Percentiles rank a stretch among this genome's conserved stretches.
Evolutionary conservation across 1,140 invertebrate species (phyloP).

Genomic region (Sarcophaga peregrina): DNA sequence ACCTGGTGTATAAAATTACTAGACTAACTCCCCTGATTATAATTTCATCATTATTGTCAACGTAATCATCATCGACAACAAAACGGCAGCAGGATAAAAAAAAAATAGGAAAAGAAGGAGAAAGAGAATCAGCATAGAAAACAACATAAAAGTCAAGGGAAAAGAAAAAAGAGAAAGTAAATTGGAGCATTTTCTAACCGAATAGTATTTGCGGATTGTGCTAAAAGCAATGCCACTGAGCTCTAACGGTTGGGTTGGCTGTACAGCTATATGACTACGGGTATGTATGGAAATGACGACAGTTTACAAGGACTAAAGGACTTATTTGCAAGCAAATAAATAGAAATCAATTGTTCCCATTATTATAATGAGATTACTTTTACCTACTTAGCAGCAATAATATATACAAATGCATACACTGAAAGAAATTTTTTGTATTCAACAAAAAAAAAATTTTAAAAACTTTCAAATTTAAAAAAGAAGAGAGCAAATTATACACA

Average conservation of each 20-base stretch:
- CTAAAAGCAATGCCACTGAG: neutral
- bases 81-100: neutral
- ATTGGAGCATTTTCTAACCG: slow-evolving; percentile 1
- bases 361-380: slow-evolving; percentile 42
- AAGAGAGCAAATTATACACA: too few species aligned
- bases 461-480: too few species aligned
- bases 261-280: neutral
- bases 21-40: slow-evolving; percentile 36
- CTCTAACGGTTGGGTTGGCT: neutral
- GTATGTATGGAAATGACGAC: neutral
- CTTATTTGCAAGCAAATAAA: slow-evolving; percentile 41
- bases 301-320: slow-evolving; percentile 25
- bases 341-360: slow-evolving; percentile 41
- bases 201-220: neutral
- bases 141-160: slow-evolving; percentile 8
- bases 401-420: neutral
- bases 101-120: neutral
- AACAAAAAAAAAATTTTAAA: too few species aligned
- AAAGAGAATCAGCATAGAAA: neutral
- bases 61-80: neutral
- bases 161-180: neutral
- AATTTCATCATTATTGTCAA: slow-evolving; percentile 33
- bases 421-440: neutral
- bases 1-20: slow-evolving; percentile 42
- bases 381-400: slow-evolving; percentile 26